phyloP scores from a whole-genome alignment of 2,888 invertebrate genomes.

The Conchocele bisecta region DNA sequence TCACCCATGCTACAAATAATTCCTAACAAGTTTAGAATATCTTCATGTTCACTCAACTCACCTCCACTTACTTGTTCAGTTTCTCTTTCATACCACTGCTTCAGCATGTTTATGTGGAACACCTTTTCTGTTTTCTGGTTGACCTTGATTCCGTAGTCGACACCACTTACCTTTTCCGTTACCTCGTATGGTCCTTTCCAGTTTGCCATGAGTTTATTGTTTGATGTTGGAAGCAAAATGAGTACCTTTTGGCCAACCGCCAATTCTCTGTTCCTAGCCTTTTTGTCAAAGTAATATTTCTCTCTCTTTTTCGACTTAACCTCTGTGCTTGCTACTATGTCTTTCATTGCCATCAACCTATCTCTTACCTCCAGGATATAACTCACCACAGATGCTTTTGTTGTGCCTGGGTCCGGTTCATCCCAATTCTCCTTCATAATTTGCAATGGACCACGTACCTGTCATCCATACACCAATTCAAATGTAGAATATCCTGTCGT shows the following conservation, averaged over 20 bases:
- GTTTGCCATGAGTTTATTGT: conserved; percentile 2
- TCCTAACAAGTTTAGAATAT: no score
- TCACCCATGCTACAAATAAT: no score
- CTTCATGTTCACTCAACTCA: no score
- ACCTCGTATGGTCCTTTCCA: conserved; percentile 27
- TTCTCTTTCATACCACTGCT: conserved; percentile 4
- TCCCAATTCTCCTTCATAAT: conserved; percentile 23
- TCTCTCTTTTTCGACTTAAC: neutral
- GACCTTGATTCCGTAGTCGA: conserved; percentile 13
- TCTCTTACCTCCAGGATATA: conserved; percentile 14
- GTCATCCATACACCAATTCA: conserved; percentile 27
- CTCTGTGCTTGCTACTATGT: neutral
- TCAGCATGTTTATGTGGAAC: conserved; percentile 23
- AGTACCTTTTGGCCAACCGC: conserved; percentile 17
- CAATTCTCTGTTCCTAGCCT: neutral
- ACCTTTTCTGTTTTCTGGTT: neutral
- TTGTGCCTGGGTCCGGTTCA: conserved; percentile 1
- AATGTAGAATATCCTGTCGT: conserved; percentile 26
- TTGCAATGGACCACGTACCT: conserved; percentile 20
- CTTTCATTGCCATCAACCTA: neutral
- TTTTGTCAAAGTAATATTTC: conserved; percentile 7
- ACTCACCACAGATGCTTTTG: conserved; percentile 7
- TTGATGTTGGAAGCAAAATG: conserved; percentile 11
- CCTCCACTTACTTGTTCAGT: neutral
- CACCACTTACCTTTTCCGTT: conserved; percentile 3